Evolutionary conservation across 2,888 invertebrate species (phyloP).

Genomic region (Cryptosula pallasiana): DNA sequence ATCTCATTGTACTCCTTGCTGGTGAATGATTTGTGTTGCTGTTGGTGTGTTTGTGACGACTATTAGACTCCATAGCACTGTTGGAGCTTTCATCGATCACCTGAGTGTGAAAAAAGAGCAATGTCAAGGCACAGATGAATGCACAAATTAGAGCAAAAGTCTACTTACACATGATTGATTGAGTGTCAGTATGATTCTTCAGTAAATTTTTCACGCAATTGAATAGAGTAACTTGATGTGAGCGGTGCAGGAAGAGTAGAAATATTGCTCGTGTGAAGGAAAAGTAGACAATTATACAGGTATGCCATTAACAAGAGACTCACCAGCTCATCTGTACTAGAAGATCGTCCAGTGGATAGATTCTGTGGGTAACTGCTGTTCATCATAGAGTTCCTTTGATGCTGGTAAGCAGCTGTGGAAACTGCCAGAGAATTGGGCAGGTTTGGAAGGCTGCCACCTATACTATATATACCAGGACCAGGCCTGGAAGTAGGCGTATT

Average conservation of each 20-base stretch:
- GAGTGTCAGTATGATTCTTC: no score
- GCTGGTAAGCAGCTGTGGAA: not conserved
- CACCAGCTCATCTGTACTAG: slow-evolving; percentile 16
- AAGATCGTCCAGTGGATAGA: not conserved
- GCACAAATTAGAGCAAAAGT: not conserved
- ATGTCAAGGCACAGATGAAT: not conserved
- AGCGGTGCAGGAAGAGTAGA: no score
- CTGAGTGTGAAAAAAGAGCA: not conserved
- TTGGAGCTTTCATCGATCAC: slow-evolving; percentile 21
- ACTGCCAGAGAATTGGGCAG: not conserved
- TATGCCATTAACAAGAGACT: not conserved
- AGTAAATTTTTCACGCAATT: no score
- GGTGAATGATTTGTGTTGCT: not conserved
- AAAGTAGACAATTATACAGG: no score
- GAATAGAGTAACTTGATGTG: no score
- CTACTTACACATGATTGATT: no score
- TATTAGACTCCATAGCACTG: not conserved
- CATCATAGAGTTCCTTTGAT: not conserved
- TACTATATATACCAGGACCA: not conserved
- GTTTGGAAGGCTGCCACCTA: not conserved
- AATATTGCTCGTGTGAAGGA: no score
- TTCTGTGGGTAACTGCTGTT: not conserved
- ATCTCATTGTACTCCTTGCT: not conserved
- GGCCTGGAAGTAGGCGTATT: not conserved
- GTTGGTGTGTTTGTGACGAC: no score